A percentile compares a stretch with the other conserved stretches of the same genome.
Conservation (phyloP, 2,113 vertebrate species). For the Ifrita kowaldi region DNA sequence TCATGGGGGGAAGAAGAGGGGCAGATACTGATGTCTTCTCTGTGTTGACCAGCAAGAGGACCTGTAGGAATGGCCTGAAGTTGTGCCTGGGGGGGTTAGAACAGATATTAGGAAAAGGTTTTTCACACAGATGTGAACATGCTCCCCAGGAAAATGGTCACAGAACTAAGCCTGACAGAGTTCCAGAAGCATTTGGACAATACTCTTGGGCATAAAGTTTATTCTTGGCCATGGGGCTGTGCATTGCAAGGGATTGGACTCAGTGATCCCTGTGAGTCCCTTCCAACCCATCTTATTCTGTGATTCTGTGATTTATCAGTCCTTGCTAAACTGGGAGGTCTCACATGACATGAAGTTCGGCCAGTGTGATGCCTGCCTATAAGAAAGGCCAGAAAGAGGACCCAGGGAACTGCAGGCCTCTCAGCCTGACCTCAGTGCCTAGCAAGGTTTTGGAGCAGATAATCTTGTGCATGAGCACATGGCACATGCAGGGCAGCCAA, state of each 20-base stretch:
- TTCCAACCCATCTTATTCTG: background rate
- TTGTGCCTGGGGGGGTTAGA: background rate
- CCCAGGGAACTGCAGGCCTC: background rate
- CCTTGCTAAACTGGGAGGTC: rapidly evolving
- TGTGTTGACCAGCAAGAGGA: too few relatives aligned
- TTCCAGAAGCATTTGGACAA: background rate
- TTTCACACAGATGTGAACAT: background rate
- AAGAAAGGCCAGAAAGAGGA: background rate
- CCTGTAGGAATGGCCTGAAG: background rate
- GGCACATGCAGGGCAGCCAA: rapidly evolving
- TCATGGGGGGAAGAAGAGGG: background rate
- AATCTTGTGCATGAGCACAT: rapidly evolving
- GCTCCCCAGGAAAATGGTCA: background rate
- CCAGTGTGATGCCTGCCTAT: background rate
- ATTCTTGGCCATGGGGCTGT: background rate
- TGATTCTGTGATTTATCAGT: background rate
- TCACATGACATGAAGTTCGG: background rate
- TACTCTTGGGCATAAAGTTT: too few relatives aligned
- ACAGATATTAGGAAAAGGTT: background rate
- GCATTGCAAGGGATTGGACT: background rate
- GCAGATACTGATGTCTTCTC: background rate
- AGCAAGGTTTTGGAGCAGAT: background rate
- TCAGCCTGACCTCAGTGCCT: background rate
- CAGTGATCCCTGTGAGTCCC: background rate
- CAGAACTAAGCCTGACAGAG: background rate